Evolutionary conservation across 2,888 invertebrate species (phyloP).

Genomic region (Anagyrus pseudococci): DNA sequence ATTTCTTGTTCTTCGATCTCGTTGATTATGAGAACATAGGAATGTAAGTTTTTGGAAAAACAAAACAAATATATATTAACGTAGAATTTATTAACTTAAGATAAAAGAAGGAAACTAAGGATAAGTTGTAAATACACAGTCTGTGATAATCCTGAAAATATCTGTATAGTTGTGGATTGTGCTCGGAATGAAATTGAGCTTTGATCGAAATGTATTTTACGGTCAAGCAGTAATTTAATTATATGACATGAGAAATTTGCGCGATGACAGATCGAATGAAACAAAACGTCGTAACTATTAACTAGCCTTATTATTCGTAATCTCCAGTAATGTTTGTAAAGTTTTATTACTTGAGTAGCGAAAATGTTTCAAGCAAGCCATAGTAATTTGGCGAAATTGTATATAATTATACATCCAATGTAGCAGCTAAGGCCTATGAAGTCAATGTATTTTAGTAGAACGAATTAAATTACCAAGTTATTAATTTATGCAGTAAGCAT

Average conservation of each 20-base stretch:
- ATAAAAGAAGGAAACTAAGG: conserved; percentile 44
- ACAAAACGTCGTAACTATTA: conserved; percentile 31
- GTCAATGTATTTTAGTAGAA: conserved; percentile 58
- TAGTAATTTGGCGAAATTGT: conserved; percentile 44
- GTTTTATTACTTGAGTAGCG: conserved; percentile 41
- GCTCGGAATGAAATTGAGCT: conserved; percentile 41
- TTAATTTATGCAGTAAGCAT: conserved; percentile 49
- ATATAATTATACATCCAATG: conserved; percentile 48
- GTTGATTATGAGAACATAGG: conserved; percentile 34
- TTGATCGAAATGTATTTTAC: conserved; percentile 37
- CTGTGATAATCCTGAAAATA: conserved; percentile 61
- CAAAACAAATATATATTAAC: conserved; percentile 28
- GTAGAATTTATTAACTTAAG: conserved; percentile 36
- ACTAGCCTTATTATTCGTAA: conserved; percentile 38
- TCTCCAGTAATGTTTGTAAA: conserved; percentile 40
- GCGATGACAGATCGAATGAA: conserved; percentile 31
- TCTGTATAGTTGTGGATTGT: conserved; percentile 50
- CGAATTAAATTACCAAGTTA: conserved; percentile 48
- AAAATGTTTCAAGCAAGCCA: conserved; percentile 40
- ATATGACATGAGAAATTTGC: conserved; percentile 23
- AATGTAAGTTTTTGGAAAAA: conserved; percentile 38
- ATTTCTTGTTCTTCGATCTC: conserved; percentile 38
- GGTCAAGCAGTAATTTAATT: conserved; percentile 31
- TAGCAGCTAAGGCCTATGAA: conserved; percentile 56
- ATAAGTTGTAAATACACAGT: conserved; percentile 62